Evolutionary conservation across 2,797 vertebrate species (phyloP).

Genomic region (Dryobates pubescens): DNA sequence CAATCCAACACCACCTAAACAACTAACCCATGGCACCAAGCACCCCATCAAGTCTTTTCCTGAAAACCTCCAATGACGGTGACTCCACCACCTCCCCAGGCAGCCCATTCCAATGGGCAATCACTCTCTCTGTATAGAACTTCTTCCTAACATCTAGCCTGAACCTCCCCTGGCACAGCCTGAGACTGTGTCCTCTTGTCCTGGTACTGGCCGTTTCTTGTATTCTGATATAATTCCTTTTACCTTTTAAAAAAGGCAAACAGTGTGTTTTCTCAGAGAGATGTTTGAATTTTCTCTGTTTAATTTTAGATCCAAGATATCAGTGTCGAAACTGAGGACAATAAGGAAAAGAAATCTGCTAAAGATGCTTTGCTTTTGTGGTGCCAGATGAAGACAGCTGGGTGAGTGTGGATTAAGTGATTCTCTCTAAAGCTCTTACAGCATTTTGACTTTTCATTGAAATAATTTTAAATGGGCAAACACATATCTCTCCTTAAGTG

Average conservation of each 20-base stretch:
- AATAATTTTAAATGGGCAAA: constrained; percentile 41
- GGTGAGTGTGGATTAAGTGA: constrained; percentile 80
- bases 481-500: neutral
- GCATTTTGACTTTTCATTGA: neutral
- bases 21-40: too few species aligned
- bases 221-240: neutral
- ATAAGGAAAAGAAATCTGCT: constrained; percentile 96
- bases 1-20: too few species aligned
- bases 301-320: constrained; percentile 93
- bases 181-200: too few species aligned
- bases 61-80: too few species aligned
- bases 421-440: constrained; percentile 17
- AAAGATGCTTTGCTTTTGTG: constrained; percentile 95
- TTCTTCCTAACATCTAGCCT: too few species aligned
- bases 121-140: too few species aligned
- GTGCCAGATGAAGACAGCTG: constrained; percentile 99
- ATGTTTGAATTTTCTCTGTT: constrained; percentile 19
- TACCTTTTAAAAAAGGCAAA: neutral
- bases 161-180: too few species aligned
- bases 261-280: neutral
- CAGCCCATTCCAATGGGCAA: too few species aligned
- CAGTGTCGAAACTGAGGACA: constrained; percentile 95
- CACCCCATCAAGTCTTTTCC: too few species aligned
- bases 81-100: too few species aligned
- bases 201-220: too few species aligned